Percentiles rank a stretch among this genome's conserved stretches.
phyloP scores from a whole-genome alignment of 2,797 vertebrate species.

The Bothrops alternatus region DNA sequence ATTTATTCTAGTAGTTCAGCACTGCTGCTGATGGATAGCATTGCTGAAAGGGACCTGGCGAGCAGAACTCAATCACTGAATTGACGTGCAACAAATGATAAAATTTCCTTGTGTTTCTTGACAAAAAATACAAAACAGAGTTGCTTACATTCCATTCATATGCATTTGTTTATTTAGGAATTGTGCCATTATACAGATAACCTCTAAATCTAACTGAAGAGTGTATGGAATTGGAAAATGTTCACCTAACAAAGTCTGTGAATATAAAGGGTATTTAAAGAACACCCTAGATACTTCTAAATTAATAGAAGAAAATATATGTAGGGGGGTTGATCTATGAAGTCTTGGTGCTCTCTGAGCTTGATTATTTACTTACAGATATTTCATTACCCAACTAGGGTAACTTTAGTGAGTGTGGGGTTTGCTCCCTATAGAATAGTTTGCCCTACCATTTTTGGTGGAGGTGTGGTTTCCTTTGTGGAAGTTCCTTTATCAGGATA shows the following conservation, averaged over 20 bases:
- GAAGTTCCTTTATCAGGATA: background rate
- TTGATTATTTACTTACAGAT: too few relatives aligned
- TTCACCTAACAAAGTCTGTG: constrained; percentile 3
- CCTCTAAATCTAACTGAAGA: constrained; percentile 44
- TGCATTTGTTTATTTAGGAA: constrained; percentile 37
- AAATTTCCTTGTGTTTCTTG: constrained; percentile 5
- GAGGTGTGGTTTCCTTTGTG: background rate
- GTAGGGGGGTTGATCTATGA: too few relatives aligned
- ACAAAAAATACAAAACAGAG: background rate
- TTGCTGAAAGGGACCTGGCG: background rate
- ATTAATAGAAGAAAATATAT: background rate
- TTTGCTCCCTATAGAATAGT: background rate
- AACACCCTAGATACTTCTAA: background rate
- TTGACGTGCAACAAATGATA: background rate
- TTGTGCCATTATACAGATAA: constrained; percentile 31
- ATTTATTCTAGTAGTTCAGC: background rate
- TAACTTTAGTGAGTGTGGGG: background rate
- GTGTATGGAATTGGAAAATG: constrained; percentile 29
- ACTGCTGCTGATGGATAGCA: background rate
- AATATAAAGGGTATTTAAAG: constrained; percentile 29
- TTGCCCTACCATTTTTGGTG: background rate
- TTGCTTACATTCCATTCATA: constrained; percentile 26
- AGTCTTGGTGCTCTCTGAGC: too few relatives aligned
- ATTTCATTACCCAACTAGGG: too few relatives aligned
- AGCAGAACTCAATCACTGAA: background rate